Conservation (phyloP, 1,140 invertebrate genomes). For the Pseudoatta argentina region DNA sequence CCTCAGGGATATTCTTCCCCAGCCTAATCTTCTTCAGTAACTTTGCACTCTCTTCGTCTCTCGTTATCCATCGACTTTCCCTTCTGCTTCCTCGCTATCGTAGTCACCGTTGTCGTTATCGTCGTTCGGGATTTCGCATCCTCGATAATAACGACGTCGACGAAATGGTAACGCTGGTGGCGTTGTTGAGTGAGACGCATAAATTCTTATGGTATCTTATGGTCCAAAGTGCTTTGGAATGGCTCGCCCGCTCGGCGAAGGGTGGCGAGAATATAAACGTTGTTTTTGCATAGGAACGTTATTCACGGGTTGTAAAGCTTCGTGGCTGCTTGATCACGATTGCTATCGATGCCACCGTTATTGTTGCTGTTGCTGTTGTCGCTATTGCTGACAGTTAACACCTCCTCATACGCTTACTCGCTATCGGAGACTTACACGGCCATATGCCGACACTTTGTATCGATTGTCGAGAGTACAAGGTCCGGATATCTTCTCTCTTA, state of each 20-base stretch:
- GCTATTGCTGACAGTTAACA: constrained; percentile 10
- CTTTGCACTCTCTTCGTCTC: constrained; percentile 41
- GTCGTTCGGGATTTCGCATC: constrained; percentile 60
- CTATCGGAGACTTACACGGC: constrained; percentile 43
- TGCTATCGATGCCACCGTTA: constrained; percentile 21
- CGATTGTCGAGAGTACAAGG: constrained; percentile 23
- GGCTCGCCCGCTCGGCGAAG: constrained; percentile 31
- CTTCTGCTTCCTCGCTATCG: constrained; percentile 33
- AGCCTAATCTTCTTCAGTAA: not conserved
- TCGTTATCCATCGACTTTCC: constrained; percentile 6
- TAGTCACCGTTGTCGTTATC: constrained; percentile 13
- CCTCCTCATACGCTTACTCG: constrained; percentile 12
- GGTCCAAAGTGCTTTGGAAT: constrained; percentile 53
- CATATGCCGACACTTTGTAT: constrained; percentile 16
- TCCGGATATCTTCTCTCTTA: constrained; percentile 22
- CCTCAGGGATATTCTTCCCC: not conserved
- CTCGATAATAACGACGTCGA: constrained; percentile 42
- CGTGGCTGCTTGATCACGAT: not conserved
- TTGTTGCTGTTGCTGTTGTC: constrained; percentile 6
- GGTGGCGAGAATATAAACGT: constrained; percentile 69
- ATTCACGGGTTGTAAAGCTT: constrained; percentile 60
- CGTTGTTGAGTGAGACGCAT: constrained; percentile 64
- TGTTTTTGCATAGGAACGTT: constrained; percentile 67
- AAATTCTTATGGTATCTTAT: constrained; percentile 72
- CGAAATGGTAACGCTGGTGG: constrained; percentile 64